Evolutionary conservation across 2,797 vertebrate species (phyloP).

Genomic region (Amblyraja radiata): DNA sequence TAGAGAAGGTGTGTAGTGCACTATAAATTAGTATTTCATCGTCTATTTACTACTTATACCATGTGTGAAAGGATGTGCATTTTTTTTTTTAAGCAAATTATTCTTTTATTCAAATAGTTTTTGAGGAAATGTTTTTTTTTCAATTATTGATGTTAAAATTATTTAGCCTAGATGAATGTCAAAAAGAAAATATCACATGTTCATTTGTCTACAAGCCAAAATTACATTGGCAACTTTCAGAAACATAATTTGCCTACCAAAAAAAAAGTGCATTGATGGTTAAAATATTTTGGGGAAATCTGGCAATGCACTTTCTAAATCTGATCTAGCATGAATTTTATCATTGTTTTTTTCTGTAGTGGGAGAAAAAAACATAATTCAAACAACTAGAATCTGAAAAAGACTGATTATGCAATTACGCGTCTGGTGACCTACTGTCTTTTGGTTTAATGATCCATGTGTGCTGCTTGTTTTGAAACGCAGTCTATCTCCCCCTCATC

Average conservation of each 20-base stretch:
- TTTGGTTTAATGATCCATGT: neutral
- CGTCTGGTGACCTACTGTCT: neutral
- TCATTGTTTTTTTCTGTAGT: too few relatives aligned
- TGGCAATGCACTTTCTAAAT: neutral
- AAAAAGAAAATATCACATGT: neutral
- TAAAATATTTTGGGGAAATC: neutral
- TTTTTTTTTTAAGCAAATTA: neutral
- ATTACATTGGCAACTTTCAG: neutral
- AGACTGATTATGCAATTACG: neutral
- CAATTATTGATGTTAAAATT: too few relatives aligned
- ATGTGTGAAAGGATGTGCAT: neutral
- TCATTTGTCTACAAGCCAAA: neutral
- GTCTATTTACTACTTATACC: neutral
- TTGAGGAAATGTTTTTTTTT: too few relatives aligned
- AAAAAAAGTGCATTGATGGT: neutral
- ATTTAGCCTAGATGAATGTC: too few relatives aligned
- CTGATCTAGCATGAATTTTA: neutral
- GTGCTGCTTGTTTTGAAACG: neutral
- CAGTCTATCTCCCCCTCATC: neutral
- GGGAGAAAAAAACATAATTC: neutral
- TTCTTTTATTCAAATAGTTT: too few relatives aligned
- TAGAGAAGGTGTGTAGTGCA: constrained; percentile 75
- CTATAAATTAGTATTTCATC: neutral
- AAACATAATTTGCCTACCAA: neutral
- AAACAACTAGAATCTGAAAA: neutral